phyloP scores from a whole-genome alignment of 1,140 invertebrate species.

The Drosophila setifemur region DNA sequence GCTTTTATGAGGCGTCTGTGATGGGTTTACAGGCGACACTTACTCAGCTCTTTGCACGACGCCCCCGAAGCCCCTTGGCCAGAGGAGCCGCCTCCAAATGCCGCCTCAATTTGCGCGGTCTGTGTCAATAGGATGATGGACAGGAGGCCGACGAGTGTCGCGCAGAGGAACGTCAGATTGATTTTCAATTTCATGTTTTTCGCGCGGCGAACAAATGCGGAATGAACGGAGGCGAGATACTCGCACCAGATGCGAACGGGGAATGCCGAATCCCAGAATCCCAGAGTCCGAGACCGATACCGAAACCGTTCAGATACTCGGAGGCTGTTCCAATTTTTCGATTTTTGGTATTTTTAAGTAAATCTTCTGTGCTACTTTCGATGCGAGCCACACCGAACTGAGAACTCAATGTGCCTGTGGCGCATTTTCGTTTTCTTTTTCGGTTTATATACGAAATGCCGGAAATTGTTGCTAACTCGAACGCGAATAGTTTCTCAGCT shows the following conservation, averaged over 20 bases:
- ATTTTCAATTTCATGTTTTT: conserved; percentile 74
- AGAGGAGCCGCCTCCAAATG: conserved; percentile 15
- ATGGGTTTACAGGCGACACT: conserved; percentile 3
- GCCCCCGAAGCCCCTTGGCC: conserved; percentile 12
- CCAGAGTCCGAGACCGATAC: background rate
- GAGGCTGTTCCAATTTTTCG: conserved; percentile 52
- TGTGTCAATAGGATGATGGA: conserved; percentile 71
- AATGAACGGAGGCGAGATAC: conserved; percentile 14
- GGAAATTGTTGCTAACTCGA: conserved; percentile 71
- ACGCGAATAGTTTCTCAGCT: conserved; percentile 28
- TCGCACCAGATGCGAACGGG: conserved; percentile 17
- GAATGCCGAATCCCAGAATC: conserved; percentile 15
- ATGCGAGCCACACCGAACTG: conserved; percentile 23
- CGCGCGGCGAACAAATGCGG: conserved; percentile 19
- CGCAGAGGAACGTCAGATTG: conserved; percentile 57
- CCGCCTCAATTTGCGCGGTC: conserved; percentile 37
- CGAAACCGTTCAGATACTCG: conserved; percentile 17
- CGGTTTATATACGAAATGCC: conserved; percentile 74
- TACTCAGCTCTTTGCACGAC: conserved; percentile 69
- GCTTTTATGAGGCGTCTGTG: background rate
- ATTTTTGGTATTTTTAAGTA: conserved; percentile 71
- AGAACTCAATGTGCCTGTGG: conserved; percentile 27
- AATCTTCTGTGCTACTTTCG: conserved; percentile 67
- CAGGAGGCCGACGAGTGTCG: conserved; percentile 60
- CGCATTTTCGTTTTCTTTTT: conserved; percentile 57